phyloP scores from a whole-genome alignment of 1,140 invertebrate species.

The Nephila pilipes region DNA sequence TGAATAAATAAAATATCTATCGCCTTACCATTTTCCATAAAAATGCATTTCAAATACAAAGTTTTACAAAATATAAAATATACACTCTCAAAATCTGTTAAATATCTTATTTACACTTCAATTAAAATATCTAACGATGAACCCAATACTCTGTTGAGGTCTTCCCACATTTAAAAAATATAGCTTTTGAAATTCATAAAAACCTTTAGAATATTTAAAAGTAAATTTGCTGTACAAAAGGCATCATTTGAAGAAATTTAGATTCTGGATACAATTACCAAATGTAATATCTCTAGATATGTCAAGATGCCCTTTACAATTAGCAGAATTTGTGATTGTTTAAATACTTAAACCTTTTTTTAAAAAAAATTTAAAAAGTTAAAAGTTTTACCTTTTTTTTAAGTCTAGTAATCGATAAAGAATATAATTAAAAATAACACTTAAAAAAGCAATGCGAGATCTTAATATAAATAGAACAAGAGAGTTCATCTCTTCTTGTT shows the following conservation, averaged over 20 bases:
- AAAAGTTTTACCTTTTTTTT: too few species aligned
- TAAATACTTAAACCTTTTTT: too few species aligned
- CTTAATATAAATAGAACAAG: neutral
- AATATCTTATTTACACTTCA: neutral
- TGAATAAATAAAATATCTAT: neutral
- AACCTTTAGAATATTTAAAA: neutral
- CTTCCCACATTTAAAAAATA: neutral
- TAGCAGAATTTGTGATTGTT: too few species aligned
- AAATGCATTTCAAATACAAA: neutral
- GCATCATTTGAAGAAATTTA: too few species aligned
- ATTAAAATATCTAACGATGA: neutral
- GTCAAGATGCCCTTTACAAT: too few species aligned
- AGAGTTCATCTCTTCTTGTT: conserved; percentile 15
- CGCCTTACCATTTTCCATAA: neutral
- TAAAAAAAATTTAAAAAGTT: too few species aligned
- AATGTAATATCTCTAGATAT: too few species aligned
- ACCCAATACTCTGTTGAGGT: neutral
- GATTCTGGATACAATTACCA: too few species aligned
- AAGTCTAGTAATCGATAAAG: too few species aligned
- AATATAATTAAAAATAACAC: neutral
- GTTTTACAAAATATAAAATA: neutral
- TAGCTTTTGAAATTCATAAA: neutral
- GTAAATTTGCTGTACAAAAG: too few species aligned
- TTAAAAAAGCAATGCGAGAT: neutral
- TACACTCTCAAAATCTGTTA: neutral